Conservation (phyloP, 2,797 vertebrate genomes). For the Paedocypris micromegethes region DNA sequence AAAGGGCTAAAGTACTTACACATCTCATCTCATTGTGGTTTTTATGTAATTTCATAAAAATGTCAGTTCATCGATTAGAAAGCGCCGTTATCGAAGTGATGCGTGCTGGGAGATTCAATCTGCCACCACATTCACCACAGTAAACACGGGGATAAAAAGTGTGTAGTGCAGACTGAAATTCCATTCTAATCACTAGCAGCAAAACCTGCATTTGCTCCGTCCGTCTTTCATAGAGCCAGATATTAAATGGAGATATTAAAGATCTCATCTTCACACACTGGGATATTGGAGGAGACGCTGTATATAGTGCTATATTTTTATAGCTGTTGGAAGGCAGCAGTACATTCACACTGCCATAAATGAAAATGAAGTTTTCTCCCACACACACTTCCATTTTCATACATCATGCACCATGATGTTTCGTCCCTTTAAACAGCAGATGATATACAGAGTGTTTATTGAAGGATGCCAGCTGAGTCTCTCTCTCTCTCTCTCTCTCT, state of each 20-base stretch:
- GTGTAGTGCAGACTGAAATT: too few relatives aligned
- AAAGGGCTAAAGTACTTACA: conserved; percentile 63
- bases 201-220: background rate
- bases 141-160: background rate
- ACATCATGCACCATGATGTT: background rate
- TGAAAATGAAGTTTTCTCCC: background rate
- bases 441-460: too few relatives aligned
- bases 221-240: too few relatives aligned
- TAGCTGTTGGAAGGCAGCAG: background rate
- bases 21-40: conserved; percentile 27
- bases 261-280: background rate
- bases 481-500: background rate
- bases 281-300: background rate
- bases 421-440: too few relatives aligned
- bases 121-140: background rate
- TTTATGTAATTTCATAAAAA: conserved; percentile 26
- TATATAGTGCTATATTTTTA: background rate
- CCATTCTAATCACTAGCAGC: too few relatives aligned
- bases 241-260: background rate
- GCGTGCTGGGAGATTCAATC: conserved; percentile 9
- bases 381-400: conserved; percentile 2
- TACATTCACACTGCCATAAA: background rate
- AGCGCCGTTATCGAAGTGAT: conserved; percentile 13
- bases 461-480: background rate
- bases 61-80: conserved; percentile 26